These are phyloP conservation scores for Paracanthobrama guichenoti DNA, from an alignment of 2,113 vertebrate species.

Conservation along the genomic window DNA sequence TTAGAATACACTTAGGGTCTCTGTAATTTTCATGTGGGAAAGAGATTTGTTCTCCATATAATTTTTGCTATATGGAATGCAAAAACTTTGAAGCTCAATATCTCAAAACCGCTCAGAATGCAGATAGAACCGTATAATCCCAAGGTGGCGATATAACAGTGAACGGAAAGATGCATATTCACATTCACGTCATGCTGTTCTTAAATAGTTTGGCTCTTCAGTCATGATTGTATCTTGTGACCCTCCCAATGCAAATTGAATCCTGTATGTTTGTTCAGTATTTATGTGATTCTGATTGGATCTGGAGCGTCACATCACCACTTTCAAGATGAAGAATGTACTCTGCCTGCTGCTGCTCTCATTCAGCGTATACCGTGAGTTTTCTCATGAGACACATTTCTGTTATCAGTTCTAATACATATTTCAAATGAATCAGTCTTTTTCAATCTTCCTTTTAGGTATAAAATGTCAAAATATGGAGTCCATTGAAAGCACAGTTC, in stretches of 20 bases:
- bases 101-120: no score
- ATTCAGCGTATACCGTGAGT: constrained; percentile 41
- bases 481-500: not conserved
- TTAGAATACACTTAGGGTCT: no score
- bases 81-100: no score
- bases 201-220: not conserved
- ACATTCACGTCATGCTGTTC: not conserved
- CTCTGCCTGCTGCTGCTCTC: constrained; percentile 45
- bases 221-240: not conserved
- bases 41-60: no score
- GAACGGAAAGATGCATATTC: not conserved
- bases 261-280: not conserved
- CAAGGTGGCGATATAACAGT: no score
- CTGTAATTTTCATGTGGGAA: no score
- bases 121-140: no score
- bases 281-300: constrained; percentile 45
- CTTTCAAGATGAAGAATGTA: constrained; percentile 40
- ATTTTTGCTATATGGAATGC: no score
- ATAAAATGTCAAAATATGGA: constrained; percentile 27
- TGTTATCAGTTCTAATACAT: not conserved
- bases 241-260: constrained; percentile 34
- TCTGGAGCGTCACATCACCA: constrained; percentile 11
- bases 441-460: constrained; percentile 11
- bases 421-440: not conserved
- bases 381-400: not conserved